Evolutionary conservation across 2,888 invertebrate species (phyloP).

Genomic region (Zelleria hepariella): DNA sequence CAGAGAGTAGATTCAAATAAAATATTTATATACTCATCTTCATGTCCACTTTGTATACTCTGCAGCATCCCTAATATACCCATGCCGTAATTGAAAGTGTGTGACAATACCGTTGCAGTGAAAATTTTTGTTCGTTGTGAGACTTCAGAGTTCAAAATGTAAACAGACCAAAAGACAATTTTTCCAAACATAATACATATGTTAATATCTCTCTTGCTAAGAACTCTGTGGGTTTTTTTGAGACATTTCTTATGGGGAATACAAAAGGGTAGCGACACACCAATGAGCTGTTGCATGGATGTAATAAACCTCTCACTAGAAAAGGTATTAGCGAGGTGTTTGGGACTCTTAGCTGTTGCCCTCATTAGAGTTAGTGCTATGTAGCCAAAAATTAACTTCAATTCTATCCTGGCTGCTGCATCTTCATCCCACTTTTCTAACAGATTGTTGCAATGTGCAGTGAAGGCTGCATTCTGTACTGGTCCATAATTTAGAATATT

Average conservation of each 20-base stretch:
- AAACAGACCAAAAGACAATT: slow-evolving; percentile 15
- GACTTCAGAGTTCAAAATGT: slow-evolving; percentile 8
- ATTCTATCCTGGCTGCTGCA: slow-evolving; percentile 7
- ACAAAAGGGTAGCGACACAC: not conserved
- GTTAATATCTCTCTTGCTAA: slow-evolving; percentile 11
- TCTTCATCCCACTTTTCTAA: slow-evolving; percentile 15
- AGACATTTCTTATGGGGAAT: slow-evolving; percentile 11
- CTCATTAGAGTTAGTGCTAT: slow-evolving; percentile 17
- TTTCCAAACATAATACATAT: slow-evolving; percentile 20
- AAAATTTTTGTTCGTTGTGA: not conserved
- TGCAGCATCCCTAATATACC: slow-evolving; percentile 11
- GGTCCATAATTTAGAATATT: not conserved
- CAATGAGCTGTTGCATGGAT: not conserved
- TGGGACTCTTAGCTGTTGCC: slow-evolving; percentile 14
- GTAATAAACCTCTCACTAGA: not conserved
- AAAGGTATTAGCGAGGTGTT: slow-evolving; percentile 13
- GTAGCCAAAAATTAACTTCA: slow-evolving; percentile 19
- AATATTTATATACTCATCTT: not conserved
- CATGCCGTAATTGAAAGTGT: slow-evolving; percentile 16
- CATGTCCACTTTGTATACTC: not conserved
- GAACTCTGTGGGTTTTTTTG: slow-evolving; percentile 14
- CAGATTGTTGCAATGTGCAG: slow-evolving; percentile 14
- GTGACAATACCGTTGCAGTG: slow-evolving; percentile 13
- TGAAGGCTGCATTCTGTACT: slow-evolving; percentile 15
- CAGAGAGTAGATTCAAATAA: not conserved